Evolutionary conservation across 2,113 vertebrate species (phyloP).

Genomic region (Osmerus mordax): DNA sequence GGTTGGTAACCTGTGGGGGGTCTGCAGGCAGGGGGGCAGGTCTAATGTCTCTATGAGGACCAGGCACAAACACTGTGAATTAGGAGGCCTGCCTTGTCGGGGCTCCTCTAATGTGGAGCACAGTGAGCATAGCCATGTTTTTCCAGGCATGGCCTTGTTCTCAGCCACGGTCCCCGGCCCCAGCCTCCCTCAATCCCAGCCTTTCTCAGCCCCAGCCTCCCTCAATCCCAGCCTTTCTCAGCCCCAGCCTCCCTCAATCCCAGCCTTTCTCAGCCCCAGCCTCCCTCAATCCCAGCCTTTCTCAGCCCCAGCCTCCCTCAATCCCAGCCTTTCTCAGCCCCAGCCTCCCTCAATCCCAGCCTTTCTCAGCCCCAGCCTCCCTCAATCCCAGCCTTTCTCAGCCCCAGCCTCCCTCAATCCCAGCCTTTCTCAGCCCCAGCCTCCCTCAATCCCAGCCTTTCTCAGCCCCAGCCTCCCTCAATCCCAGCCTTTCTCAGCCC

Average conservation of each 20-base stretch:
- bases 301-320: constrained; percentile 27
- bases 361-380: constrained; percentile 25
- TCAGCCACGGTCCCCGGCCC: not conserved
- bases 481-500: no score
- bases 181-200: constrained; percentile 31
- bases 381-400: constrained; percentile 13
- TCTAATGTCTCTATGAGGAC: constrained; percentile 13
- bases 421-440: constrained; percentile 15
- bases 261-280: constrained; percentile 14
- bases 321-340: constrained; percentile 1
- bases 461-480: not conserved
- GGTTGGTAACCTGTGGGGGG: not conserved
- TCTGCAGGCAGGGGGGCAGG: constrained; percentile 1
- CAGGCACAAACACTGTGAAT: constrained; percentile 31
- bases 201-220: constrained; percentile 6
- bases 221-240: no score
- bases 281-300: no score
- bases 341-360: constrained; percentile 31
- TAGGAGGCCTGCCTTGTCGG: constrained; percentile 30
- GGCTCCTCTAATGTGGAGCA: constrained; percentile 52
- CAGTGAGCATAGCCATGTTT: constrained; percentile 38
- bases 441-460: no score
- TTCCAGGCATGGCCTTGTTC: constrained; percentile 17
- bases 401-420: constrained; percentile 28
- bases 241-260: constrained; percentile 28